Evolutionary conservation across 2,113 vertebrate species (phyloP).

Genomic region (Raja brachyura): DNA sequence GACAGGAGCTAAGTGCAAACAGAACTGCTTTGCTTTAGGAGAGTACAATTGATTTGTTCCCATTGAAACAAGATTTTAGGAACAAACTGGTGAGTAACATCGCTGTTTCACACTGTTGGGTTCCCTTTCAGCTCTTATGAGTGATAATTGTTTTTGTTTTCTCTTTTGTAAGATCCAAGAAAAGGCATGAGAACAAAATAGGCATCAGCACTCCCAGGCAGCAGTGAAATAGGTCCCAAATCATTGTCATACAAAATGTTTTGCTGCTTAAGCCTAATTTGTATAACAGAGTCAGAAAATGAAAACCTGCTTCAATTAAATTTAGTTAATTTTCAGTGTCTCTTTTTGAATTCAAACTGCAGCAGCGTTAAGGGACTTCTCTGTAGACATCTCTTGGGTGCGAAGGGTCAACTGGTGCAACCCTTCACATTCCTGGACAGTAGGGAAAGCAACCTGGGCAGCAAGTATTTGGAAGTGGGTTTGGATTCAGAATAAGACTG

Average conservation of each 20-base stretch:
- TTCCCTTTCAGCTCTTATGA: background rate
- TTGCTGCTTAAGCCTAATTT: background rate
- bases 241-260: background rate
- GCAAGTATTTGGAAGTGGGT: no score
- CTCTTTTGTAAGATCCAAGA: background rate
- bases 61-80: background rate
- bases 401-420: no score
- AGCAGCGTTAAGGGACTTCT: no score
- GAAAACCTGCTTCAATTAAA: background rate
- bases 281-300: background rate
- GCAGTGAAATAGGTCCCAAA: background rate
- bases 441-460: no score
- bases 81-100: background rate
- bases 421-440: no score
- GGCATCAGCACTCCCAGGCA: background rate
- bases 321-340: no score
- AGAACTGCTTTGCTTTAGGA: background rate
- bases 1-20: no score
- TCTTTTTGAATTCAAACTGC: background rate
- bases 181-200: background rate
- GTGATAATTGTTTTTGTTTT: background rate
- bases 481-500: background rate
- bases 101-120: background rate
- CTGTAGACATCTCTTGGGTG: no score
- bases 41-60: background rate